A percentile compares a stretch with the other conserved stretches of the same genome.
Evolutionary conservation across 2,888 invertebrate genomes (phyloP).

Genomic region (Fabriciana adippe): DNA sequence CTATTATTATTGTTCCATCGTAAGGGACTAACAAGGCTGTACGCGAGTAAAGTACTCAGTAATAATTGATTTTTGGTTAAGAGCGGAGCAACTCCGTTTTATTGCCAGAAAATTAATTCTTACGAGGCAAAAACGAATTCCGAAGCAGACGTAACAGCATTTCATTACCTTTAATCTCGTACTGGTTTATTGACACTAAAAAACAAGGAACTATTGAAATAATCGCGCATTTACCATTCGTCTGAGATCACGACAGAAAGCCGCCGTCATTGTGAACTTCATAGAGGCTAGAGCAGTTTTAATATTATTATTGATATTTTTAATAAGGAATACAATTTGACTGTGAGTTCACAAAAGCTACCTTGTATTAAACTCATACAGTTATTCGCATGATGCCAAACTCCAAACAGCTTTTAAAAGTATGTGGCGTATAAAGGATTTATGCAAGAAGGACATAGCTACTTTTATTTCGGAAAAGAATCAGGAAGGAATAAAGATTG

Average conservation of each 20-base stretch:
- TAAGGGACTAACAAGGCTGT: background rate
- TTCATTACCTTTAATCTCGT: slow-evolving; percentile 59
- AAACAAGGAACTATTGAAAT: slow-evolving; percentile 48
- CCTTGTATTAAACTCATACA: too few species aligned
- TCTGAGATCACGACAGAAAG: background rate
- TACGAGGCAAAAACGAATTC: slow-evolving; percentile 52
- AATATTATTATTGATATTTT: background rate
- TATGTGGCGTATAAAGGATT: too few species aligned
- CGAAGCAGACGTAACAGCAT: slow-evolving; percentile 45
- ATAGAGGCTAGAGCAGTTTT: background rate
- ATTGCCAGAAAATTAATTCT: slow-evolving; percentile 61
- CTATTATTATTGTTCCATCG: slow-evolving; percentile 1
- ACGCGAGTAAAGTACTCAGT: slow-evolving; percentile 26
- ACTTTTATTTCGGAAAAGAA: too few species aligned
- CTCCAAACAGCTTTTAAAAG: too few species aligned
- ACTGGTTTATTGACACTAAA: slow-evolving; percentile 59
- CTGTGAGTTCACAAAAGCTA: background rate
- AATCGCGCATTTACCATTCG: slow-evolving; percentile 33
- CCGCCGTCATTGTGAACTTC: background rate
- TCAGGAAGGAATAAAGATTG: too few species aligned
- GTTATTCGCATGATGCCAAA: too few species aligned
- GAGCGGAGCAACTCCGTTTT: slow-evolving; percentile 53
- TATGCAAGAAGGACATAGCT: too few species aligned
- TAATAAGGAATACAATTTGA: background rate
- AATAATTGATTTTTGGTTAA: slow-evolving; percentile 63